Conservation (phyloP, 2,113 vertebrate species). For the Hippocampus comes region DNA sequence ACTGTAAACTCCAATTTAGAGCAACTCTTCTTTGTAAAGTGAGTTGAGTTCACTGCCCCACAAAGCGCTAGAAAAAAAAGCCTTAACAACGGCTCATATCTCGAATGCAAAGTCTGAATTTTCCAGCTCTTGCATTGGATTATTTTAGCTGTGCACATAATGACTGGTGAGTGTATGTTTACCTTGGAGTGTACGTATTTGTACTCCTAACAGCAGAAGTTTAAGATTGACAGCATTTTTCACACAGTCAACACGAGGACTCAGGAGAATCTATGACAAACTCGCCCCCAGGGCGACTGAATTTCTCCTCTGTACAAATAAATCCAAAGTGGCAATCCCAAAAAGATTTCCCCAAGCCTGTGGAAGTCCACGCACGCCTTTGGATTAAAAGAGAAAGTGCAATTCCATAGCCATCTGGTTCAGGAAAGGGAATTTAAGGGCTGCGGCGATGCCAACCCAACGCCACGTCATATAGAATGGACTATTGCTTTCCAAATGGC, state of each 20-base stretch:
- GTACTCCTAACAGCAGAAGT: constrained; percentile 11
- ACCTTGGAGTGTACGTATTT: background rate
- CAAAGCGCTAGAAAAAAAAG: background rate
- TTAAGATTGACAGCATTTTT: constrained; percentile 33
- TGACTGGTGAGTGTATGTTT: background rate
- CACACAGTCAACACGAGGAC: constrained; percentile 25
- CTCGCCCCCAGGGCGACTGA: constrained; percentile 57
- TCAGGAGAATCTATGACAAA: constrained; percentile 59
- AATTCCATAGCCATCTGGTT: constrained; percentile 84
- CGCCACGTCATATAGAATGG: constrained; percentile 83
- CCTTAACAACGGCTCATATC: too few species aligned
- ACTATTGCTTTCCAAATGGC: constrained; percentile 81
- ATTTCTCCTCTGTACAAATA: constrained; percentile 55
- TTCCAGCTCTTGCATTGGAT: background rate
- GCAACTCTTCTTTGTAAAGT: too few species aligned
- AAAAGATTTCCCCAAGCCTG: constrained; percentile 69
- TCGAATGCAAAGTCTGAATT: background rate
- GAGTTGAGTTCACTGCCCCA: too few species aligned
- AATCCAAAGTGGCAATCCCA: constrained; percentile 67
- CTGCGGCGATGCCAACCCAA: constrained; percentile 76
- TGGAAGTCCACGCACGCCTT: constrained; percentile 75
- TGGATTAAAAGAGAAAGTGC: constrained; percentile 83
- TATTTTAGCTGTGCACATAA: background rate
- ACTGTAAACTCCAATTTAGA: too few species aligned
- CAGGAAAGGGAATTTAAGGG: constrained; percentile 77